Evolutionary conservation across 2,113 vertebrate genomes (phyloP).

Genomic region (Jaculus jaculus): DNA sequence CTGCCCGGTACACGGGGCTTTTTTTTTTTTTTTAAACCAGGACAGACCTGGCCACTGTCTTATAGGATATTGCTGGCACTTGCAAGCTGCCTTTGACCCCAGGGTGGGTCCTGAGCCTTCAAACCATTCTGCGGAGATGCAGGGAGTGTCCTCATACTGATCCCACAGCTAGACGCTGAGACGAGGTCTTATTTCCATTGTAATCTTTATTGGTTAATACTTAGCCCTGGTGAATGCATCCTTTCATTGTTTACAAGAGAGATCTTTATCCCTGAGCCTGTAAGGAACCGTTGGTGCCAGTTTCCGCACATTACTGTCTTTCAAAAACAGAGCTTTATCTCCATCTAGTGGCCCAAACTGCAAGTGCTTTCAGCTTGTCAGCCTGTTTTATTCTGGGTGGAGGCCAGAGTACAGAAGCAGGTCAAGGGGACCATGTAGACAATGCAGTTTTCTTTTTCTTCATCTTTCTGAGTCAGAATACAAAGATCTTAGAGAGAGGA

Average conservation of each 20-base stretch:
- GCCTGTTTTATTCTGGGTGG: neutral
- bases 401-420: neutral
- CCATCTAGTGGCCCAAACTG: conserved; percentile 50
- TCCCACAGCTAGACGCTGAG: neutral
- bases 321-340: neutral
- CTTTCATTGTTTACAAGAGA: conserved; percentile 46
- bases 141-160: neutral
- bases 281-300: conserved; percentile 37
- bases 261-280: conserved; percentile 33
- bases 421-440: neutral
- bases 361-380: neutral
- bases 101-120: neutral
- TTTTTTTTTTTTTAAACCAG: too few relatives aligned
- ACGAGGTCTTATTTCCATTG: neutral
- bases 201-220: neutral
- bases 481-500: neutral
- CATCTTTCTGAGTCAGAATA: neutral
- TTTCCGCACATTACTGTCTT: neutral
- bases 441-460: neutral
- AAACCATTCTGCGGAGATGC: neutral
- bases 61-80: too few relatives aligned
- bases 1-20: neutral
- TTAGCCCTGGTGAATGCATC: neutral
- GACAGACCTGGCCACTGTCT: too few relatives aligned
- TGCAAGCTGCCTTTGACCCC: neutral